These are phyloP conservation scores for Diglossa cyanea DNA, from an alignment of 2,797 vertebrate genomes.

Conservation along the genomic window DNA sequence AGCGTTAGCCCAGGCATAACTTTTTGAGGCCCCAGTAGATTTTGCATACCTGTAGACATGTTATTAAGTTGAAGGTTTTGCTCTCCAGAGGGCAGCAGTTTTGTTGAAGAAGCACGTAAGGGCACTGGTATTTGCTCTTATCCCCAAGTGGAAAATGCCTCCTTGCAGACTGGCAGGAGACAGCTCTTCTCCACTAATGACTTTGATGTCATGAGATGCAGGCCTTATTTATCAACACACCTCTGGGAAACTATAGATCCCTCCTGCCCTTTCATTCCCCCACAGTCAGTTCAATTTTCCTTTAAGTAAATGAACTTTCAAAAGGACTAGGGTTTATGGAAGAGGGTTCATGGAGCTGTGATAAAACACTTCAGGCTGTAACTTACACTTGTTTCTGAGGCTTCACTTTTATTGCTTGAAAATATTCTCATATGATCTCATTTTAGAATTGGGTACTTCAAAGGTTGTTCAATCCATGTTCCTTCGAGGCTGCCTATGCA, in stretches of 20 bases:
- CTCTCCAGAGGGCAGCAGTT: not conserved
- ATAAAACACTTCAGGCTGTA: constrained; percentile 57
- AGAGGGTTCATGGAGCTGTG: constrained; percentile 38
- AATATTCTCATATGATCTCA: constrained; percentile 47
- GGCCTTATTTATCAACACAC: not conserved
- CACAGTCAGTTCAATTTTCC: not conserved
- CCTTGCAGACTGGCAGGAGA: not conserved
- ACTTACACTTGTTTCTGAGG: constrained; percentile 35
- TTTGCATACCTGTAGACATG: not conserved
- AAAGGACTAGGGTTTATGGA: constrained; percentile 35
- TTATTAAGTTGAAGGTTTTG: not conserved
- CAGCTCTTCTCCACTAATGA: not conserved
- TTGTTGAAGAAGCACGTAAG: not conserved
- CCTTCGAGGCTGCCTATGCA: constrained; percentile 37
- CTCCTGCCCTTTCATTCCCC: not conserved
- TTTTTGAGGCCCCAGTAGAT: not conserved
- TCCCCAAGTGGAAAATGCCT: not conserved
- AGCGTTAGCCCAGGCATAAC: not conserved
- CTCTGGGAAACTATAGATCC: not conserved
- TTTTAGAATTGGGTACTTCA: constrained; percentile 39
- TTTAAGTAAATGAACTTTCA: constrained; percentile 32
- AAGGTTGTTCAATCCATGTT: constrained; percentile 29
- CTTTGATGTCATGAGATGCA: not conserved
- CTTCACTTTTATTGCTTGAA: constrained; percentile 60
- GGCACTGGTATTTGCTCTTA: not conserved